Conservation (phyloP, 2,113 vertebrate genomes). For the Gyps fulvus region DNA sequence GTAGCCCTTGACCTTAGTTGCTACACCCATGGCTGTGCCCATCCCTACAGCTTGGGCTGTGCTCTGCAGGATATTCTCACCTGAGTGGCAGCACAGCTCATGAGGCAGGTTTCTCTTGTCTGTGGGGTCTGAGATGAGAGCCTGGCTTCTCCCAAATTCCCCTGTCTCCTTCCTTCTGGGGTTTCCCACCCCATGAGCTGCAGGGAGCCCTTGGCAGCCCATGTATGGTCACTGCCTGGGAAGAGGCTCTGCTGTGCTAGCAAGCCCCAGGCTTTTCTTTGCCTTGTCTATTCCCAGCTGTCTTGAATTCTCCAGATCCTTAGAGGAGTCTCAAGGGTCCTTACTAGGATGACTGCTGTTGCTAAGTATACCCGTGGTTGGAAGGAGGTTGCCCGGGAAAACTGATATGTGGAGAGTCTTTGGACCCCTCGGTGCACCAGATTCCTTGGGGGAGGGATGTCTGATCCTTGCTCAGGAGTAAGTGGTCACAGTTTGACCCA, state of each 20-base stretch:
- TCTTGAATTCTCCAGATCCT: constrained; percentile 61
- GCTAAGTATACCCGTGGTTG: constrained; percentile 49
- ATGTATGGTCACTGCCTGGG: constrained; percentile 43
- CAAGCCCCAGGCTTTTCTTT: not conserved
- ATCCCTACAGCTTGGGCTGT: not conserved
- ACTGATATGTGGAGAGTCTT: constrained; percentile 23
- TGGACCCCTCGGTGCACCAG: not conserved
- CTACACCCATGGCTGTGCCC: not conserved
- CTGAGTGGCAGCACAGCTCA: not conserved
- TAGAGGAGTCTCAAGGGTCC: constrained; percentile 8
- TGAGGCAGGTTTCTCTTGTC: not conserved
- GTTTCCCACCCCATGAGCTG: not conserved
- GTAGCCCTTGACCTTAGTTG: not conserved
- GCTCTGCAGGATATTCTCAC: not conserved
- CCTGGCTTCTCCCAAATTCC: not conserved
- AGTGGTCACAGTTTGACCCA: not conserved
- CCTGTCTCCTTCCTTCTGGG: not conserved
- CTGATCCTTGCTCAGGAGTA: not conserved
- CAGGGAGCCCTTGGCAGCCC: not conserved
- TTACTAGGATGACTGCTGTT: constrained; percentile 31
- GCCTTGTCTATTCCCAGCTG: constrained; percentile 45
- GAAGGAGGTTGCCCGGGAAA: constrained; percentile 45
- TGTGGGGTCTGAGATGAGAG: not conserved
- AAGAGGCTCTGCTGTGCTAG: not conserved
- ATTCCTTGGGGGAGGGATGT: constrained; percentile 11